phyloP scores from a whole-genome alignment of 1,140 invertebrate genomes.

The Batillaria attramentaria region DNA sequence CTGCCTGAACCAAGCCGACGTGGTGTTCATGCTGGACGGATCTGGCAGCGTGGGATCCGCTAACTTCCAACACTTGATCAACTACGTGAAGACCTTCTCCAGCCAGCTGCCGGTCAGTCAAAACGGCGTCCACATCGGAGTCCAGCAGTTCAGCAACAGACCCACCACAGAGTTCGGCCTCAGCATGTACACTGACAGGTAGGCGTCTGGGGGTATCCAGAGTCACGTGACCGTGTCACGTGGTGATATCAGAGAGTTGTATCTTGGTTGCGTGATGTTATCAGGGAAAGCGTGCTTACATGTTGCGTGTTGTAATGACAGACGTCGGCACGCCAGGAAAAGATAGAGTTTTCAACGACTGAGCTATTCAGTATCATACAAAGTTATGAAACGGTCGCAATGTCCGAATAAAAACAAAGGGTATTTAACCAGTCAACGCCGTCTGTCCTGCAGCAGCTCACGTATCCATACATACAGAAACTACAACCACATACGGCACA shows the following conservation, averaged over 20 bases:
- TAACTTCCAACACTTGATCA: conserved; percentile 52
- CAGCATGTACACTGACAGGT: conserved; percentile 28
- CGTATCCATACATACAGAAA: no score
- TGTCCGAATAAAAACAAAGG: no score
- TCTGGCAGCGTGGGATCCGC: conserved; percentile 54
- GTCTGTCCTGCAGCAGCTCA: no score
- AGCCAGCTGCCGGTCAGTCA: conserved; percentile 22
- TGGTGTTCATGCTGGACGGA: conserved; percentile 64
- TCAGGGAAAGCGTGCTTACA: no score
- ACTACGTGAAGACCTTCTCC: conserved; percentile 47
- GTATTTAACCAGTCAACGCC: no score
- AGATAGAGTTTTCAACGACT: no score
- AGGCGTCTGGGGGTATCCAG: neutral
- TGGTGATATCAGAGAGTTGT: neutral
- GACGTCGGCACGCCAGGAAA: no score
- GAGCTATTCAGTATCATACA: no score
- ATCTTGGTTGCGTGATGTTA: no score
- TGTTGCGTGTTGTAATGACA: no score
- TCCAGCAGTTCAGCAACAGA: conserved; percentile 31
- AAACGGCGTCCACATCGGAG: conserved; percentile 28
- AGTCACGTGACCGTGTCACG: neutral
- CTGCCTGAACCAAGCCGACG: conserved; percentile 58
- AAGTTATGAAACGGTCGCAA: no score
- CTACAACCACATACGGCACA: no score
- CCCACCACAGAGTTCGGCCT: conserved; percentile 38